Conservation (phyloP, 2,888 invertebrate genomes). For the Oxytorus armatus region DNA sequence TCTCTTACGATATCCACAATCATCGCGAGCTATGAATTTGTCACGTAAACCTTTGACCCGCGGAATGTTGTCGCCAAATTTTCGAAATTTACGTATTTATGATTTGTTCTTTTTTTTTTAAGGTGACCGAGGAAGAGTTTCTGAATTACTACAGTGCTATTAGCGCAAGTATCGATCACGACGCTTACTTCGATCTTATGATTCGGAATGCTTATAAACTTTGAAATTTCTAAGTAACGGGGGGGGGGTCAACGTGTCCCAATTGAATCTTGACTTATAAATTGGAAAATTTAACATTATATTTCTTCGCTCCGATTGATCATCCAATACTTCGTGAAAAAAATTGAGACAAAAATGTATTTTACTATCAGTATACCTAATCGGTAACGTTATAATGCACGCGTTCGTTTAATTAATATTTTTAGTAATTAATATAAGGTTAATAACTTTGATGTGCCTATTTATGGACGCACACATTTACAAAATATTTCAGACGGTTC, state of each 20-base stretch:
- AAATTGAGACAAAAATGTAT: background rate
- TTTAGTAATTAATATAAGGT: too few relatives aligned
- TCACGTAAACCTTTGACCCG: too few relatives aligned
- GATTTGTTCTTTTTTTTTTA: slow-evolving; percentile 78
- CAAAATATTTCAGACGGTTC: too few relatives aligned
- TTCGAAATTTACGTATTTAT: background rate
- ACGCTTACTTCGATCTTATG: slow-evolving; percentile 97
- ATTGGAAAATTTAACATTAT: background rate
- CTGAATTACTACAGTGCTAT: slow-evolving; percentile 96
- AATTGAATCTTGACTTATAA: background rate
- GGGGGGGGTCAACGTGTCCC: background rate
- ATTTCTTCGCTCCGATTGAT: background rate
- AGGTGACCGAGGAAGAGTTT: slow-evolving; percentile 97
- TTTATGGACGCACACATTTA: too few relatives aligned
- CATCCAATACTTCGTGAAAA: background rate
- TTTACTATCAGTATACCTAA: background rate
- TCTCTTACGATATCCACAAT: too few relatives aligned
- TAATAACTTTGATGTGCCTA: too few relatives aligned
- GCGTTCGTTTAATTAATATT: background rate
- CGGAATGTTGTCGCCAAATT: too few relatives aligned
- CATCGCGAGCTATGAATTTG: too few relatives aligned
- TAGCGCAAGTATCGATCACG: slow-evolving; percentile 97
- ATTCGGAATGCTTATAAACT: slow-evolving; percentile 96
- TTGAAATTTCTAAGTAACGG: slow-evolving; percentile 84
- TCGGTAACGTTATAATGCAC: background rate